Conservation (phyloP, 2,888 invertebrate species). For the Nyleta sp. region DNA sequence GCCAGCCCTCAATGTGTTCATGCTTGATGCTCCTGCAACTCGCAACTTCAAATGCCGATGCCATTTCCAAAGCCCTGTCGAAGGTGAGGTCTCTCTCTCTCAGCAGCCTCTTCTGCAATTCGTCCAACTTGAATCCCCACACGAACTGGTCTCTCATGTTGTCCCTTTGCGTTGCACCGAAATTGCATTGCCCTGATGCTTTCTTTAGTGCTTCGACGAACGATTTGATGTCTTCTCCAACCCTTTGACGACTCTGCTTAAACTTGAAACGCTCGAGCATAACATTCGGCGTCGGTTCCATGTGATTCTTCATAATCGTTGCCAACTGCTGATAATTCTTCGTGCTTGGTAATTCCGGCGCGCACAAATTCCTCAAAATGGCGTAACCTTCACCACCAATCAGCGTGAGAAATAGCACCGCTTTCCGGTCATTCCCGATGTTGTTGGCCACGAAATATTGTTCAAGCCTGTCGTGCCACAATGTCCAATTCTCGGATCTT, state of each 20-base stretch:
- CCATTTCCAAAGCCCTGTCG: slow-evolving; percentile 24
- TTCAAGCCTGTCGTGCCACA: slow-evolving; percentile 52
- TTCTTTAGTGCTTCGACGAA: slow-evolving; percentile 73
- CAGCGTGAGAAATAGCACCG: slow-evolving; percentile 55
- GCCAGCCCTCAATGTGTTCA: too few species aligned
- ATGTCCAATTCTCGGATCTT: slow-evolving; percentile 42
- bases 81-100: slow-evolving; percentile 18
- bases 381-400: slow-evolving; percentile 58
- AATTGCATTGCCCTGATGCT: slow-evolving; percentile 56
- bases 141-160: slow-evolving; percentile 34
- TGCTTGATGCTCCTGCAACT: not conserved
- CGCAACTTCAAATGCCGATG: slow-evolving; percentile 17
- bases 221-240: slow-evolving; percentile 37
- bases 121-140: slow-evolving; percentile 1
- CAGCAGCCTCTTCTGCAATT: slow-evolving; percentile 12
- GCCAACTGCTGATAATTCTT: slow-evolving; percentile 56
- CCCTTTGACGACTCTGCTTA: slow-evolving; percentile 69
- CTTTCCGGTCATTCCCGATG: slow-evolving; percentile 42
- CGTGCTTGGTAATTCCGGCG: slow-evolving; percentile 51
- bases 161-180: slow-evolving; percentile 33
- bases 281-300: slow-evolving; percentile 29
- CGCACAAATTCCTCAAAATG: slow-evolving; percentile 63
- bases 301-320: slow-evolving; percentile 47
- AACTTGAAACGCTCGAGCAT: slow-evolving; percentile 55
- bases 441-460: slow-evolving; percentile 63